Conservation (phyloP, 2,888 invertebrate genomes). For the Cataglyphis altisquamis region DNA sequence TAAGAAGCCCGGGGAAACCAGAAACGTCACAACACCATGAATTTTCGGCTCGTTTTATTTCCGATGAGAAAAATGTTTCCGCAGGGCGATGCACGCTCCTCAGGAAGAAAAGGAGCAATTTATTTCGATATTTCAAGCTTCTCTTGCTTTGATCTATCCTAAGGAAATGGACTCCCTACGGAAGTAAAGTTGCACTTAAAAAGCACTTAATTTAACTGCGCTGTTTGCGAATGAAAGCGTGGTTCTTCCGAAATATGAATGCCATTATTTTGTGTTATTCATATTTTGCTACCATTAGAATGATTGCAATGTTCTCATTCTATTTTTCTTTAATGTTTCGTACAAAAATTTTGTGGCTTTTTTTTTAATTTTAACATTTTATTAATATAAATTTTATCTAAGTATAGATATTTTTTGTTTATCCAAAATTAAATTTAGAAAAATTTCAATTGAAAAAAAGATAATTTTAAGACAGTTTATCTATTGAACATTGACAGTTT, state of each 20-base stretch:
- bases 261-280: background rate
- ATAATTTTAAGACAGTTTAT: background rate
- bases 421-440: background rate
- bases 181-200: constrained; percentile 15
- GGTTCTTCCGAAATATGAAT: background rate
- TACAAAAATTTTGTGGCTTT: background rate
- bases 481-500: background rate
- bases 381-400: background rate
- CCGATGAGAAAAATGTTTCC: constrained; percentile 49
- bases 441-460: background rate
- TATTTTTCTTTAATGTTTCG: background rate
- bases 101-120: constrained; percentile 52
- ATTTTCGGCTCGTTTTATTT: constrained; percentile 50
- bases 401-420: background rate
- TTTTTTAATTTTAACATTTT: background rate
- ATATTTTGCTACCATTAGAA: background rate
- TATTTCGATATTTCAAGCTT: constrained; percentile 47
- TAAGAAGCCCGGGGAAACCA: constrained; percentile 37
- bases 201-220: constrained; percentile 39
- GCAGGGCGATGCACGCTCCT: constrained; percentile 27
- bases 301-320: background rate
- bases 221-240: constrained; percentile 6
- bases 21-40: constrained; percentile 47
- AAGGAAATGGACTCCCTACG: constrained; percentile 23
- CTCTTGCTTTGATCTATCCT: constrained; percentile 41